Base-by-base conservation (phyloP, 2,797 vertebrate species). In the Oreonectes daqikongensis region DNA sequence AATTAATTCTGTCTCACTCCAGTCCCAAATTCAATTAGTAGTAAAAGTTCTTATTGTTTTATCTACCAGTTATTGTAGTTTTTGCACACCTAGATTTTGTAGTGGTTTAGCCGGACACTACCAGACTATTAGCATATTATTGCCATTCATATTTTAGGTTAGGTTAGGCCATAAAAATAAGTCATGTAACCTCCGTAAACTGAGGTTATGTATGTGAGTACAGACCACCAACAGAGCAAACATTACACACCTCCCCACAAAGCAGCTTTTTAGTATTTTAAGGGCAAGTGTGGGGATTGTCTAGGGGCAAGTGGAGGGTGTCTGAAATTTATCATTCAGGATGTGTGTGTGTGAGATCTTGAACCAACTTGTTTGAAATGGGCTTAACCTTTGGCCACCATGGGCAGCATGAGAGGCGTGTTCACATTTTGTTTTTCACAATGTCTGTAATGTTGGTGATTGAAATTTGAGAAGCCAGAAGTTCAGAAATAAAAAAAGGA, bases 301-400 rank as follows among this genome's bases (percentile, higher is more conserved):
- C 44, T 59, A 76, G n/a, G 66, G 46, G 79, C 76, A 48, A 46
- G 53, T 59, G 61, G 28, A 40, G 50, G 61, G 50, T 59, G n/a
- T 3, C 38, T 60, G 66, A 40, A 65, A 59, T 59, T 80, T 53
- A 67, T 60, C 64, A 75, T 50, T 14, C 5, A 5, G 72, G 73
- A 60, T 66, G 38, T 11, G 17, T 38, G 48, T 64, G 60, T 70
- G 11, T 61, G 73, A 10, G 63, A n/a, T n/a, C 35, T 70, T 28
- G 24, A 20, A 50, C 86, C 80, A 40, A 81, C 82, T 86, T 84
- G 87, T 91, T 90, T 93, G 88, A 92, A 90, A 86, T 75, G 55
- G 90, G 89, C 88, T 92, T 92, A 92, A 90, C 90, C 90, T 85
- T 52, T 53, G 22, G 80, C 86, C 87, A 82, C 79, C 72, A 71